Evolutionary conservation across 2,888 invertebrate genomes (phyloP).

Genomic region (Trachelus tabidus): DNA sequence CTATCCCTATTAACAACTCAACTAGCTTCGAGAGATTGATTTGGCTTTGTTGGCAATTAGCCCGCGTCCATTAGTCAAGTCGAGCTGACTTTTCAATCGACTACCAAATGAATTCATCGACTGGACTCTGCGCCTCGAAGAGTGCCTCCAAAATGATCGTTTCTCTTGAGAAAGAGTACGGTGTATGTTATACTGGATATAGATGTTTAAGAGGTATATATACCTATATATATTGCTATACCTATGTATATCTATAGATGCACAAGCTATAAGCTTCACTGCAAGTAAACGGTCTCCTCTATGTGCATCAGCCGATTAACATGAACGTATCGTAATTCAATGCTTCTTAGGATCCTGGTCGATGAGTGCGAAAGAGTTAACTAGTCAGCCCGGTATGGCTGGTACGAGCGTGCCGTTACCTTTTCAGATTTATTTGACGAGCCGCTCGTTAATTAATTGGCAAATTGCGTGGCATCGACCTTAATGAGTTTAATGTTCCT

Average conservation of each 20-base stretch:
- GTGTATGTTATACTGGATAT: background rate
- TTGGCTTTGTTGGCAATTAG: conserved; percentile 59
- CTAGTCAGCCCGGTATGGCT: background rate
- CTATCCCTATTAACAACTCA: conserved; percentile 51
- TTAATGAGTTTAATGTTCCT: conserved; percentile 46
- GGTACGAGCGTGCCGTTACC: background rate
- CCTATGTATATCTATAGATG: background rate
- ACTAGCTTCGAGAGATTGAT: conserved; percentile 56
- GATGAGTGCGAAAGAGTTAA: background rate
- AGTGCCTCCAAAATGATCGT: background rate
- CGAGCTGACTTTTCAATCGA: conserved; percentile 56
- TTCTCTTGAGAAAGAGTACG: background rate
- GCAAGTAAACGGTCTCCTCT: background rate
- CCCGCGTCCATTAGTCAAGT: conserved; percentile 53
- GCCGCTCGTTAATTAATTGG: conserved; percentile 42
- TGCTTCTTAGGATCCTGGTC: background rate
- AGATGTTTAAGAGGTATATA: background rate
- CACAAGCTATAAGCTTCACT: background rate
- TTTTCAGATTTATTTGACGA: conserved; percentile 3
- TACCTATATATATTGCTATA: background rate
- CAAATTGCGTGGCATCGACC: conserved; percentile 34
- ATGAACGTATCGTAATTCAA: background rate
- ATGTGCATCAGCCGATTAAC: background rate
- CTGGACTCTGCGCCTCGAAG: background rate
- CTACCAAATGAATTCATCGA: conserved; percentile 23